phyloP scores from a whole-genome alignment of 2,113 vertebrate species.

The Pipra filicauda region DNA sequence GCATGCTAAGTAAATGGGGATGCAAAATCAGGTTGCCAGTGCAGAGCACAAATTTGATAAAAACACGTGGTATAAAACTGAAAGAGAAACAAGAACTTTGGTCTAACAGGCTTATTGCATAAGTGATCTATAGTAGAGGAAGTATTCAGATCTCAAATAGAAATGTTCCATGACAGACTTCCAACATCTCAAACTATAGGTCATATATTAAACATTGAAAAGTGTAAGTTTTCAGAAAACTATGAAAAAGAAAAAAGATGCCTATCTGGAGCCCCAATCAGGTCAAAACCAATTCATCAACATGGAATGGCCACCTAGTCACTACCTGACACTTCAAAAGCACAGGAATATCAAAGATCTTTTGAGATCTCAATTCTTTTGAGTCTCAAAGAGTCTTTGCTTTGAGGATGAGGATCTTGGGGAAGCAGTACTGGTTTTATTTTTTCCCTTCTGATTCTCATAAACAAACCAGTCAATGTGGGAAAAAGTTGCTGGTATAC shows the following conservation, averaged over 20 bases:
- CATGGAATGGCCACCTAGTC: neutral
- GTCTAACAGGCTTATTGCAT: neutral
- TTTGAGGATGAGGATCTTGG: neutral
- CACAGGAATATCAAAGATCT: neutral
- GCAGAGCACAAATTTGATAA: neutral
- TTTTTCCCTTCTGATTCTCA: neutral
- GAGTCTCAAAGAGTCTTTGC: neutral
- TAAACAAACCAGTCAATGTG: neutral
- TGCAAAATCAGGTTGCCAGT: neutral
- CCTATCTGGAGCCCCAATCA: neutral
- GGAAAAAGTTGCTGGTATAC: neutral
- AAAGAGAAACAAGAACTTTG: neutral
- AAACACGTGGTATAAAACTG: neutral
- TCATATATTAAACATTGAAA: neutral
- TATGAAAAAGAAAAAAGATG: neutral
- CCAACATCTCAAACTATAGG: neutral
- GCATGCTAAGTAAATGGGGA: neutral
- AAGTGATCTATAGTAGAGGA: neutral
- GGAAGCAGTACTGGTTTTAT: neutral
- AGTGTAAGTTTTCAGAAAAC: neutral
- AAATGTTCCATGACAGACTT: neutral
- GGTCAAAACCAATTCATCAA: neutral
- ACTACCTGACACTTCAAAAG: constrained; percentile 12
- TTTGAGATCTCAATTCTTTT: neutral
- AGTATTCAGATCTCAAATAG: neutral